phyloP scores from a whole-genome alignment of 2,888 invertebrate genomes.

The Trissoscelio sp. region DNA sequence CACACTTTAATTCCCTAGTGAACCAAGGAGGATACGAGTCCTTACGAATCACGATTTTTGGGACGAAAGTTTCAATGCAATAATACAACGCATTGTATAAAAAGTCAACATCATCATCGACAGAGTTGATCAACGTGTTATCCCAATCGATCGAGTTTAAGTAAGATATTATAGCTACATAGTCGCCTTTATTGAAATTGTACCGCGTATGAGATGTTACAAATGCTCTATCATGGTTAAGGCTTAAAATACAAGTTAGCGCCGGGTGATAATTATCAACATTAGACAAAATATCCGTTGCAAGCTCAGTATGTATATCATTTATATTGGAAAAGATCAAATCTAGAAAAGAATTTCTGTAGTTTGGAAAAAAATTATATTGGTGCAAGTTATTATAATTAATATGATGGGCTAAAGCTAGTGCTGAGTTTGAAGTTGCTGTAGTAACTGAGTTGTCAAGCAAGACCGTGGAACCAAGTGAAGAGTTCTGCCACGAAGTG shows the following conservation, averaged over 20 bases:
- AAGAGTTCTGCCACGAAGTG: neutral
- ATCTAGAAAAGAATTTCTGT: conserved; percentile 1
- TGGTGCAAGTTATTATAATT: conserved; percentile 10
- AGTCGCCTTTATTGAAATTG: conserved; percentile 11
- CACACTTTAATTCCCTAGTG: neutral
- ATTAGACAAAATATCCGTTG: conserved; percentile 10
- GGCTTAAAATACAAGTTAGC: neutral
- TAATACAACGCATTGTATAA: conserved; percentile 8
- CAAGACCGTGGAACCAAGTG: neutral
- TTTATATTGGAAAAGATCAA: conserved; percentile 8
- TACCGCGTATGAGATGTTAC: neutral
- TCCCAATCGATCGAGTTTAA: conserved; percentile 2
- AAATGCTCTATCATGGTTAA: neutral
- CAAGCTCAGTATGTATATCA: neutral
- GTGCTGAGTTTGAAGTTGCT: neutral
- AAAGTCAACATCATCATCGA: neutral
- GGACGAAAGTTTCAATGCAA: neutral
- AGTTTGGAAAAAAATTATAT: conserved; percentile 6
- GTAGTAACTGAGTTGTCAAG: neutral
- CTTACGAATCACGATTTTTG: neutral
- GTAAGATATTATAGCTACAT: neutral
- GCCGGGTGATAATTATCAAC: conserved; percentile 16
- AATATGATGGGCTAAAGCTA: neutral
- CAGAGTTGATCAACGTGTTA: neutral
- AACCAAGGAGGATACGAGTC: conserved; percentile 17